Conservation (phyloP, 2,888 invertebrate genomes). For the Aphelenchoides bicaudatus region DNA sequence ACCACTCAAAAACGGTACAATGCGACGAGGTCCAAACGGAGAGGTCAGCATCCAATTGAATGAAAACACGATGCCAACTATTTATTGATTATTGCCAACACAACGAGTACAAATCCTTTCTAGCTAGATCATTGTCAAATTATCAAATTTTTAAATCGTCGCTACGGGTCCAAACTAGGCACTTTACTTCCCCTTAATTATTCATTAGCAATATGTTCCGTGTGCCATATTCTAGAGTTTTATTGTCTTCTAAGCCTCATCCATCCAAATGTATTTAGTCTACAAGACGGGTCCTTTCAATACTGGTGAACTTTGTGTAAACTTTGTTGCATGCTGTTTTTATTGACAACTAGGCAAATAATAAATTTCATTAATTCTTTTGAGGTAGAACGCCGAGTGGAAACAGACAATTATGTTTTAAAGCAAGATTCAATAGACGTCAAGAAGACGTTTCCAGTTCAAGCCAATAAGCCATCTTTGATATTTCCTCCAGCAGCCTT, state of each 20-base stretch:
- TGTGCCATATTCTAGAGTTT: conserved; percentile 1
- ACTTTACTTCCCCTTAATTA: neutral
- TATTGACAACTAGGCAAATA: neutral
- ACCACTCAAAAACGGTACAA: neutral
- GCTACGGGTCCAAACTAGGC: neutral
- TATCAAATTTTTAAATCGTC: conserved; percentile 7
- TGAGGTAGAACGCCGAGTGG: neutral
- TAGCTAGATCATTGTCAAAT: neutral
- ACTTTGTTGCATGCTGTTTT: too few relatives aligned
- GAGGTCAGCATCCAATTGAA: neutral
- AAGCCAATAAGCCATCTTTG: conserved; percentile 39
- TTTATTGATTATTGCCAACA: neutral
- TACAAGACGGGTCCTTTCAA: neutral
- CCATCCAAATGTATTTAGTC: too few relatives aligned
- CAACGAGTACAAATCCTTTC: neutral
- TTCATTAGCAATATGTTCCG: neutral
- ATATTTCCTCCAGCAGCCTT: conserved; percentile 29
- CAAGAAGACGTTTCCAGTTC: conserved; percentile 37
- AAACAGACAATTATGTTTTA: neutral
- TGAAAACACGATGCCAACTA: neutral
- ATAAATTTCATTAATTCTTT: neutral
- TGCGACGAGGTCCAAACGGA: conserved; percentile 6
- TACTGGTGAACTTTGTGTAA: neutral
- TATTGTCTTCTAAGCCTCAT: neutral
- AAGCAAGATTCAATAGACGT: conserved; percentile 14